Evolutionary conservation across 1,140 invertebrate species (phyloP).

Genomic region (Ptiloglossa arizonensis): DNA sequence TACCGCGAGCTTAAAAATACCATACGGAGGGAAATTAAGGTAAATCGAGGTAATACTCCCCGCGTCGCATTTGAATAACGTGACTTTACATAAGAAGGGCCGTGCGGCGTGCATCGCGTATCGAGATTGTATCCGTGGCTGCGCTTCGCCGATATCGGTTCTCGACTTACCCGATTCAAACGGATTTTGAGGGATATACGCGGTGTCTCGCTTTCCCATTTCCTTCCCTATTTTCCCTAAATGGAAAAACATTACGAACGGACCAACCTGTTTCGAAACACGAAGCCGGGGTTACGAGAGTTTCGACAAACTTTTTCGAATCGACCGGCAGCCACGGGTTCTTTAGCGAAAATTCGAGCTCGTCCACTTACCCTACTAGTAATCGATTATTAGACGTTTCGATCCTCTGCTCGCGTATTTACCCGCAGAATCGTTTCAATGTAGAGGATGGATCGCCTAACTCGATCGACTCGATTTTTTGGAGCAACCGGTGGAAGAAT

Average conservation of each 20-base stretch:
- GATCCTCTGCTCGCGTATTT: too few species aligned
- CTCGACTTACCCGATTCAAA: conserved; percentile 5
- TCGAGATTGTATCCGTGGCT: conserved; percentile 16
- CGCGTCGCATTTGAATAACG: conserved; percentile 12
- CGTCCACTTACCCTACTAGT: conserved; percentile 16
- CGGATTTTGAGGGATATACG: conserved; percentile 40
- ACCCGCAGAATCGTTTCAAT: too few species aligned
- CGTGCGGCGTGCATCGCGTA: background rate
- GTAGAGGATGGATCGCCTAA: too few species aligned
- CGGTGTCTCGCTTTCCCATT: conserved; percentile 41
- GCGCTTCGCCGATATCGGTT: background rate
- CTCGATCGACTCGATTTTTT: too few species aligned
- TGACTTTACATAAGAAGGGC: conserved; percentile 8
- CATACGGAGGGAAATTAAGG: background rate
- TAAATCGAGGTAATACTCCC: background rate
- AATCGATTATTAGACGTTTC: conserved; percentile 40
- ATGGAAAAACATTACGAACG: conserved; percentile 66
- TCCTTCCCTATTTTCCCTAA: conserved; percentile 57
- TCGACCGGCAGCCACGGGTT: conserved; percentile 38
- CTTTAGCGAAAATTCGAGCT: conserved; percentile 10
- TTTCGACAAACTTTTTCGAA: conserved; percentile 69
- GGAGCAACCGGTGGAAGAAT: too few species aligned
- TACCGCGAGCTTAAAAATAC: background rate
- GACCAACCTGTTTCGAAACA: background rate
- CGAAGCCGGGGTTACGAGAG: conserved; percentile 47